These are phyloP conservation scores for Cephus runcator DNA, from an alignment of 2,888 invertebrate species.

Conservation along the genomic window DNA sequence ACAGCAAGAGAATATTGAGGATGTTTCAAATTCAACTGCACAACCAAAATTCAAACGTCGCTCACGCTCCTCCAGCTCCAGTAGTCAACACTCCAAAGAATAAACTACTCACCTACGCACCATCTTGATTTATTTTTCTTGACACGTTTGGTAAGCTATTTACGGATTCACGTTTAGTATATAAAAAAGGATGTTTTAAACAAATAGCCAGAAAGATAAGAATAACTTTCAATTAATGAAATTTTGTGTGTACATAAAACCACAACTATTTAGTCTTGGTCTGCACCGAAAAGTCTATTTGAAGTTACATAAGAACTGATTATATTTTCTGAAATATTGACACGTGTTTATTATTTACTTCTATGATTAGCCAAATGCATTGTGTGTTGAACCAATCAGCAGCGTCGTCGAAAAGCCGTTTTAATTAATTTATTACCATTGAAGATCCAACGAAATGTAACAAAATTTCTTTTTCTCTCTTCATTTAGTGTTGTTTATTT, in stretches of 20 bases:
- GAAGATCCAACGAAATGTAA: too few relatives aligned
- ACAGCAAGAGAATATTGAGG: conserved; percentile 28
- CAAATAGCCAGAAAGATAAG: background rate
- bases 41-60: conserved; percentile 54
- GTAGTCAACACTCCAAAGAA: conserved; percentile 53
- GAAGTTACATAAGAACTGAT: background rate
- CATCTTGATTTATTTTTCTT: background rate
- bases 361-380: background rate
- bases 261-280: background rate
- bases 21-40: conserved; percentile 27
- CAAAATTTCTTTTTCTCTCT: background rate
- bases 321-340: background rate
- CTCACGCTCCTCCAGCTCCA: conserved; percentile 53
- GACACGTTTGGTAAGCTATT: background rate
- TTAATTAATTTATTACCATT: background rate
- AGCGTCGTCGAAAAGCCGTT: background rate
- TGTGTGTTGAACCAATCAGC: background rate
- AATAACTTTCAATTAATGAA: background rate
- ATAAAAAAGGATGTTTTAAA: background rate
- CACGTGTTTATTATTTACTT: background rate
- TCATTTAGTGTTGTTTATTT: background rate
- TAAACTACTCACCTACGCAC: conserved; percentile 19
- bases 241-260: background rate
- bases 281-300: background rate
- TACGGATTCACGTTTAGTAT: background rate